Percentiles rank a stretch among this genome's conserved stretches.
These are phyloP conservation scores for Byasa hedistus DNA, from an alignment of 2,888 invertebrate species.

Conservation along the genomic window DNA sequence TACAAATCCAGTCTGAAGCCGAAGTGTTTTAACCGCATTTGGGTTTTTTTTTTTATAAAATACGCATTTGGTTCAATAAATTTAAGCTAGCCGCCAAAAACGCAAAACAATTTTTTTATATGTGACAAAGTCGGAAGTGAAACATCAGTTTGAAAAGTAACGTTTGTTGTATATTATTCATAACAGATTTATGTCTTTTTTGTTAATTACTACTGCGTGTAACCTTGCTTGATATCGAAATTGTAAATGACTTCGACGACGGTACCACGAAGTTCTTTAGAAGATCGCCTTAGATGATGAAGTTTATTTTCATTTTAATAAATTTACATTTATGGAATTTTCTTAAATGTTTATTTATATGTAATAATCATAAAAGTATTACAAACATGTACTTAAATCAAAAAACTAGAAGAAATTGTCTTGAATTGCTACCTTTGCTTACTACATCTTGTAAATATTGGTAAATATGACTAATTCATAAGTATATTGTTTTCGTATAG, in stretches of 20 bases:
- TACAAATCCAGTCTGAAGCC: no score
- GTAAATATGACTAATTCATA: background rate
- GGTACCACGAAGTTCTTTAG: background rate
- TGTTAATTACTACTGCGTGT: background rate
- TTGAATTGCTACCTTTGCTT: background rate
- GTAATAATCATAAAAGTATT: background rate
- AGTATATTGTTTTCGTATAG: background rate
- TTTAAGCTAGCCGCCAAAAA: no score
- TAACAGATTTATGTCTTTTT: no score
- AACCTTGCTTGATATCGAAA: background rate
- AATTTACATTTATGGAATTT: background rate
- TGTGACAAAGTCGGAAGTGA: no score
- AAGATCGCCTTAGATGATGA: background rate
- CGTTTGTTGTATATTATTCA: no score
- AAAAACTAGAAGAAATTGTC: background rate
- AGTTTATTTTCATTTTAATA: background rate
- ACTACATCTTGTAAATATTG: background rate
- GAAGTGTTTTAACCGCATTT: no score
- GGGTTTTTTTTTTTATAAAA: no score
- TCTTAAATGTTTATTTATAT: background rate
- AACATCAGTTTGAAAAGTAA: no score
- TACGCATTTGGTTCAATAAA: no score
- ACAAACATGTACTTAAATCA: background rate
- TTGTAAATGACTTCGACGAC: background rate
- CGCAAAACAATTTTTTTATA: no score